phyloP scores from a whole-genome alignment of 2,797 vertebrate species.

The Alosa sapidissima region DNA sequence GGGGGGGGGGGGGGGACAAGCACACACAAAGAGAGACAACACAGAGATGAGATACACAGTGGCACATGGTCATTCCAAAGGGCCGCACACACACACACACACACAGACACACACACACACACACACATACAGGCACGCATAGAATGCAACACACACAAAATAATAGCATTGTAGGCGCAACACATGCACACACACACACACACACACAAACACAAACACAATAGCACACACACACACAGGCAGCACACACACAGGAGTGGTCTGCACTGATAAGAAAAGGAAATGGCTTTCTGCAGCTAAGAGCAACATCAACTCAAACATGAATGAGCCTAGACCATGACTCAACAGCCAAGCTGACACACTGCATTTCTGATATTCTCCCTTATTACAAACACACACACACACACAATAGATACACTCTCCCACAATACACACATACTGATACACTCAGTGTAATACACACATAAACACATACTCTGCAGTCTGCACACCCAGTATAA shows the following conservation, averaged over 20 bases:
- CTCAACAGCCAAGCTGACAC: conserved; percentile 22
- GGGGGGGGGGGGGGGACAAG: conserved; percentile 56
- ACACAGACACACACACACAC: background rate
- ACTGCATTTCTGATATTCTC: background rate
- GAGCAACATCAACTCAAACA: conserved; percentile 39
- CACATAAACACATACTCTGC: background rate
- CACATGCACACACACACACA: background rate
- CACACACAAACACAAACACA: background rate
- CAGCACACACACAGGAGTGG: conserved; percentile 1
- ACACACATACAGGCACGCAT: background rate
- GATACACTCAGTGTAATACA: conserved; percentile 6
- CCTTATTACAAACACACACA: conserved; percentile 11
- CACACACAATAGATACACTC: conserved; percentile 6
- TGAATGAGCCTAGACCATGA: background rate
- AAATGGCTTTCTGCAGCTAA: conserved; percentile 9
- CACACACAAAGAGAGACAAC: conserved; percentile 50
- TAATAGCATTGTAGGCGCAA: background rate
- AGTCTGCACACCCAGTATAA: conserved; percentile 39
- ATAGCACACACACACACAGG: background rate
- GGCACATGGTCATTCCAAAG: background rate
- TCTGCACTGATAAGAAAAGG: background rate
- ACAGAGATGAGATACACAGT: background rate
- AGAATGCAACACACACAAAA: background rate
- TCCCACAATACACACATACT: conserved; percentile 23
- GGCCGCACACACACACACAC: conserved; percentile 12